These are phyloP conservation scores for Drosophila sechellia DNA, from an alignment of 1,140 invertebrate genomes.

Conservation along the genomic window DNA sequence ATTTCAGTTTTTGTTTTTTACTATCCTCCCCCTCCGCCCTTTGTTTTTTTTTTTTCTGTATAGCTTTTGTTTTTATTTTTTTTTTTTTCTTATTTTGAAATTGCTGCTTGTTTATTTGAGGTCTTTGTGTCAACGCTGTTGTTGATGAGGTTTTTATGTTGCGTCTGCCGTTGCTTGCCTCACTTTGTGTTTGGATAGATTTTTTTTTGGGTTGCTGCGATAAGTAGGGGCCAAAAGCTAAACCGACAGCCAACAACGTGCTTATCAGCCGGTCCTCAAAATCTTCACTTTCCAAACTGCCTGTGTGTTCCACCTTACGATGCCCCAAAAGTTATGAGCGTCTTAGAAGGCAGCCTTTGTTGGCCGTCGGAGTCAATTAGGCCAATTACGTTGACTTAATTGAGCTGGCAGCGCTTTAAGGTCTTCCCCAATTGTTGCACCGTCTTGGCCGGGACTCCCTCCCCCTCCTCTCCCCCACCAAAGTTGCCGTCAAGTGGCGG, in stretches of 20 bases:
- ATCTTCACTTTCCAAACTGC: constrained; percentile 59
- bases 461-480: no score
- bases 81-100: constrained; percentile 59
- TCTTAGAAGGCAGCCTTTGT: constrained; percentile 42
- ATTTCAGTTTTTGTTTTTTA: constrained; percentile 30
- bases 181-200: constrained; percentile 66
- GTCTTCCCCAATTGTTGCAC: constrained; percentile 53
- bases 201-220: constrained; percentile 57
- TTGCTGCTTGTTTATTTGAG: constrained; percentile 76
- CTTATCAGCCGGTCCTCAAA: constrained; percentile 60
- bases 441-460: constrained; percentile 12
- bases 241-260: constrained; percentile 50
- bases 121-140: constrained; percentile 77
- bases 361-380: constrained; percentile 74
- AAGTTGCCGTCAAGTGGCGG: constrained; percentile 47
- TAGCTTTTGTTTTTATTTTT: constrained; percentile 39
- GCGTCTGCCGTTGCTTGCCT: constrained; percentile 40
- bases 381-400: constrained; percentile 78
- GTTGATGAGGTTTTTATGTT: constrained; percentile 63
- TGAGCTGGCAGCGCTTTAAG: constrained; percentile 65
- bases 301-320: constrained; percentile 28
- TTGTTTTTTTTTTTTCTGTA: constrained; percentile 19
- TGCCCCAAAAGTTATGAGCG: constrained; percentile 8
- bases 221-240: constrained; percentile 60
- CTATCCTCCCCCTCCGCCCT: constrained; percentile 5